A percentile compares a stretch with the other conserved stretches of the same genome.
These are phyloP conservation scores for Tenodera sinensis DNA, from an alignment of 2,888 invertebrate species.

Conservation along the genomic window DNA sequence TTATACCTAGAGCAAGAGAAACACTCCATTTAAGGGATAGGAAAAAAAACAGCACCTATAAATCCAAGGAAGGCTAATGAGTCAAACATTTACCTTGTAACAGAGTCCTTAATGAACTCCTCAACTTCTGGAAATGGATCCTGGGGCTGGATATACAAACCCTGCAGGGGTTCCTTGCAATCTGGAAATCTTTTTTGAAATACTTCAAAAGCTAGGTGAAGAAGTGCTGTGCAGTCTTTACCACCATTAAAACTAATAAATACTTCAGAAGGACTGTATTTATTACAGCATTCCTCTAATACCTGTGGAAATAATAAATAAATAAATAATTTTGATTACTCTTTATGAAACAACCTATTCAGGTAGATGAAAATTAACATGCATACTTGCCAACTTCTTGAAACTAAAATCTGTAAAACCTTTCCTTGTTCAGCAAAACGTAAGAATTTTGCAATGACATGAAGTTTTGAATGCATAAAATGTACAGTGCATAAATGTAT, in stretches of 20 bases:
- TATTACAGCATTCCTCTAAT: conserved; percentile 56
- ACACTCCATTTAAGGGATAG: neutral
- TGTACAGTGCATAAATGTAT: too few relatives aligned
- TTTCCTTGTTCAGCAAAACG: too few relatives aligned
- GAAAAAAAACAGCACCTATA: neutral
- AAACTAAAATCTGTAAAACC: too few relatives aligned
- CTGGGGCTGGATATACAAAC: conserved; percentile 76
- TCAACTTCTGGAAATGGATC: conserved; percentile 75
- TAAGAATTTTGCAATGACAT: too few relatives aligned
- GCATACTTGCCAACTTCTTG: too few relatives aligned
- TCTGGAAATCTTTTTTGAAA: conserved; percentile 38
- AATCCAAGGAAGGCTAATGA: too few relatives aligned
- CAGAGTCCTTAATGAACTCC: conserved; percentile 69
- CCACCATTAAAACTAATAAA: conserved; percentile 97
- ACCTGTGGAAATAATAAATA: conserved; percentile 49
- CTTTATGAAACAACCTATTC: neutral
- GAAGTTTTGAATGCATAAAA: too few relatives aligned
- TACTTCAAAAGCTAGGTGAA: conserved; percentile 64
- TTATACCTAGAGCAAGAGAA: conserved; percentile 55
- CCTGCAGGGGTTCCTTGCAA: conserved; percentile 49
- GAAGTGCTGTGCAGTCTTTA: conserved; percentile 93
- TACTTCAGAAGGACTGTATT: conserved; percentile 68
- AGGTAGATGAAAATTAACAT: too few relatives aligned
- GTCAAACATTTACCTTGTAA: conserved; percentile 45
- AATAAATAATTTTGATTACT: neutral